Evolutionary conservation across 2,113 vertebrate species (phyloP), one percentile per base, ranked within the genome.

Genomic region (Oncorhynchus mykiss): DNA sequence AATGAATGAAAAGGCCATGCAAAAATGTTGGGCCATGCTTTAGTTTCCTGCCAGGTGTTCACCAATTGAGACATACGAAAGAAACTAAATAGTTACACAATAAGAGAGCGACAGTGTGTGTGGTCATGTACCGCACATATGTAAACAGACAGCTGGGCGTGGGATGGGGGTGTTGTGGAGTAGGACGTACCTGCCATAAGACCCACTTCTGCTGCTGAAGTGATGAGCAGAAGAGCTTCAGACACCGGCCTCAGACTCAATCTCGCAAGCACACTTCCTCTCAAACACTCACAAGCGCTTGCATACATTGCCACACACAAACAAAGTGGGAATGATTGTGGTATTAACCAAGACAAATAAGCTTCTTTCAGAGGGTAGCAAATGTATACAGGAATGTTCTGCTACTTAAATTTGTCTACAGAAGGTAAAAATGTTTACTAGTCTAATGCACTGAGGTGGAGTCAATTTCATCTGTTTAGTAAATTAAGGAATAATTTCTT

Each of bases 161-260:
- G 71, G 73, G 67, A 75, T 45, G 71, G 14, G 70, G 60, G 48
- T 48, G 79, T 67, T 80, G 69, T 14, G 69, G 14, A 45, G 16
- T n/a, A 13, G 18, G 49, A 73, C 79, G 16, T 84, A 88, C 79
- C 80, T 84, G 80, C 82, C 69, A 87, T 75, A 76, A 87, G 84
- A 67, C 85, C 85, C 77, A 87, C 85, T 69, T 84, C 82, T 78
- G 85, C 75, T 72, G 81, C 79, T 86, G 82, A 69, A 77, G 80
- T 78, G 79, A 82, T 74, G 70, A 73, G 60, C 27, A 86, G 70
- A 77, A 77, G 67, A 82, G 72, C 79, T 81, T 78, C 74, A 82
- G 72, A 85, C 57, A 78, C 57, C 20, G n/a, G 14, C 31, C 67
- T 34, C 59, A 65, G n/a, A 25, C 60, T 16, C 34, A 60, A 29